A percentile compares a stretch with the other conserved stretches of the same genome.
These are phyloP conservation scores for Gari tellinella DNA, from an alignment of 2,888 invertebrate genomes.

Conservation along the genomic window DNA sequence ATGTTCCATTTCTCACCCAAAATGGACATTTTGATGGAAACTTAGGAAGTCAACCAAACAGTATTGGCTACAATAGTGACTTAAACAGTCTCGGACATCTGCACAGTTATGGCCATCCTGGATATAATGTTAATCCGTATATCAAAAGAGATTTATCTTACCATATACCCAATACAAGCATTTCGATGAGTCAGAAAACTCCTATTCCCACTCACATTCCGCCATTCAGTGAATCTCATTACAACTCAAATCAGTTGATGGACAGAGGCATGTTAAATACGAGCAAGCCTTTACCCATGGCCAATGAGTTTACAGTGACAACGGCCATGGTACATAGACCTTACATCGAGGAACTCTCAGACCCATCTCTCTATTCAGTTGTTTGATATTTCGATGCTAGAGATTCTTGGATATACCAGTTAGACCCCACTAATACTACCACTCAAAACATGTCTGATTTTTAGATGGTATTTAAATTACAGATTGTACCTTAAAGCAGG, in stretches of 20 bases:
- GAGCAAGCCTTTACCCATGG: constrained; percentile 15
- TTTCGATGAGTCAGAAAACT: constrained; percentile 6
- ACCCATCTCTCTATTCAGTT: constrained; percentile 61
- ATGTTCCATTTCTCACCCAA: constrained; percentile 9
- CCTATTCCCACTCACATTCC: constrained; percentile 29
- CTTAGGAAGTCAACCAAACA: constrained; percentile 41
- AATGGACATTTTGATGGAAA: constrained; percentile 24
- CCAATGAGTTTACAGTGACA: constrained; percentile 49
- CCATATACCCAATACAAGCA: constrained; percentile 16
- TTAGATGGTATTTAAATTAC: no score
- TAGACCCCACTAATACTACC: no score
- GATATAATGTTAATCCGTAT: constrained; percentile 4
- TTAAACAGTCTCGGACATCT: constrained; percentile 30
- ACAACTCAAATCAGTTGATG: constrained; percentile 42
- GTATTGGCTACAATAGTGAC: constrained; percentile 60
- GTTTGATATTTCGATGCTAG: constrained; percentile 37
- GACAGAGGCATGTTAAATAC: constrained; percentile 27
- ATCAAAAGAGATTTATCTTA: constrained; percentile 27
- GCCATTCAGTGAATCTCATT: constrained; percentile 35
- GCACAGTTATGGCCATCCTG: constrained; percentile 26
- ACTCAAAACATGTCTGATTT: no score
- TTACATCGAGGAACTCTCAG: constrained; percentile 57
- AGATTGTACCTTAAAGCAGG: no score
- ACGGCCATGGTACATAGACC: constrained; percentile 68
- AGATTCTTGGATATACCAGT: background rate